Conservation (phyloP, 1,140 invertebrate genomes). For the Danaus melanippus region DNA sequence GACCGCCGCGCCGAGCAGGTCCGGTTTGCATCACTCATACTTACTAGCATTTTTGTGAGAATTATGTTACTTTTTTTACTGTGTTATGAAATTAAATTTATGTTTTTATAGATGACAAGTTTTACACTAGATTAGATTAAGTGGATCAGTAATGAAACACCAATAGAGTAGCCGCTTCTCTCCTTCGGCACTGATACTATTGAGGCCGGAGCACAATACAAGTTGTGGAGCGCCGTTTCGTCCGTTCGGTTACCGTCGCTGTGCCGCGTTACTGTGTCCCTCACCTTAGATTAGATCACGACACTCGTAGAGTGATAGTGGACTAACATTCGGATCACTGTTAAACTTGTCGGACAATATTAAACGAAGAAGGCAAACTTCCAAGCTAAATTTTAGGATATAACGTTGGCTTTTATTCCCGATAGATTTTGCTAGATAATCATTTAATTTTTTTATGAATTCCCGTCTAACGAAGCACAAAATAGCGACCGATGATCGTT, state of each 20-base stretch:
- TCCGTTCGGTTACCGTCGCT: slow-evolving; percentile 20
- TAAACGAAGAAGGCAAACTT: slow-evolving; percentile 66
- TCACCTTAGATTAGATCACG: slow-evolving; percentile 59
- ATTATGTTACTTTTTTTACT: slow-evolving; percentile 67
- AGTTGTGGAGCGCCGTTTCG: slow-evolving; percentile 23
- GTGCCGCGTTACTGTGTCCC: slow-evolving; percentile 28
- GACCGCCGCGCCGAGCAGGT: slow-evolving; percentile 25
- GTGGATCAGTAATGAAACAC: slow-evolving; percentile 71
- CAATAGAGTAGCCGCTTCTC: slow-evolving; percentile 72
- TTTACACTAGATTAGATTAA: slow-evolving; percentile 72
- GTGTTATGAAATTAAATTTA: slow-evolving; percentile 54
- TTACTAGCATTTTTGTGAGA: slow-evolving; percentile 67
- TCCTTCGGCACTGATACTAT: slow-evolving; percentile 64
- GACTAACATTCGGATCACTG: slow-evolving; percentile 50
- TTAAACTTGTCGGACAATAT: slow-evolving; percentile 68
- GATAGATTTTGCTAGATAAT: slow-evolving; percentile 70
- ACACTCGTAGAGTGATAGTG: slow-evolving; percentile 68
- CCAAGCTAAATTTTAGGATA: slow-evolving; percentile 66
- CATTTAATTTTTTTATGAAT: slow-evolving; percentile 53
- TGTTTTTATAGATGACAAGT: slow-evolving; percentile 60
- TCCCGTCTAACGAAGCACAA: slow-evolving; percentile 66
- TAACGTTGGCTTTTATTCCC: slow-evolving; percentile 68
- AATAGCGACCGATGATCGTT: slow-evolving; percentile 59
- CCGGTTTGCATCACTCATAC: slow-evolving; percentile 55
- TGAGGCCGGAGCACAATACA: slow-evolving; percentile 59